Evolutionary conservation across 2,797 vertebrate genomes (phyloP), one percentile per base, ranked within the genome.

Genomic region (Netta rufina): DNA sequence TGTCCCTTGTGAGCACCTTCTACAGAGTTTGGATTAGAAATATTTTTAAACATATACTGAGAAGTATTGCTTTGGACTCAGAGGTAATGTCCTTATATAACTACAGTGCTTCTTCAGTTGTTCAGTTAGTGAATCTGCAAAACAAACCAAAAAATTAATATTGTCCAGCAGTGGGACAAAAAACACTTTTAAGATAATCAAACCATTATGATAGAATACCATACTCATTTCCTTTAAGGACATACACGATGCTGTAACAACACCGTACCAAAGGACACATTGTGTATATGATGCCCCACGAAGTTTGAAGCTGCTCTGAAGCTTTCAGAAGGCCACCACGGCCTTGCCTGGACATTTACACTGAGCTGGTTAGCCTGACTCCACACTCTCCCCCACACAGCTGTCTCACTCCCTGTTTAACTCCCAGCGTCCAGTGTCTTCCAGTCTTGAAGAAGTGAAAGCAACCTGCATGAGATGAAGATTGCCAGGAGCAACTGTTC

Each of bases 1-100:
- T 96, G 85, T 97, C 97, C 96, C 97, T 91, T 77, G 95, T 82
- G 97, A 96, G 38, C 67, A 96, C 93, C 93, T 96, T 97, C 97
- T 92, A 93, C 93, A 95, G 89, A 93, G 89, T 92, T 97, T 95
- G 86, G 90, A 89, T 94, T 89, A 74, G 82, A 96, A 97, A 94
- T 91, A 90, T 90, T 96, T 95, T 92, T 95, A 94, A 96, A 91
- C 83, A 81, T 89, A 94, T 72, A 76, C 84, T 84, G 86, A 92
- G 84, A 92, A 96, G 80, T 57, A 86, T 47, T 30, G 72, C 57
- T 93, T 43, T 77, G 67, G 86, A 54, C 86, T 94, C 81, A 85
- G 74, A 95, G 62, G 76, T 67, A 91, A 64, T 7, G 36, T 17
- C 25, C 61, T 91, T 94, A 77, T 10, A 88, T 86, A 96, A 95